phyloP scores from a whole-genome alignment of 2,113 vertebrate genomes.

The Tylochromis polylepis region DNA sequence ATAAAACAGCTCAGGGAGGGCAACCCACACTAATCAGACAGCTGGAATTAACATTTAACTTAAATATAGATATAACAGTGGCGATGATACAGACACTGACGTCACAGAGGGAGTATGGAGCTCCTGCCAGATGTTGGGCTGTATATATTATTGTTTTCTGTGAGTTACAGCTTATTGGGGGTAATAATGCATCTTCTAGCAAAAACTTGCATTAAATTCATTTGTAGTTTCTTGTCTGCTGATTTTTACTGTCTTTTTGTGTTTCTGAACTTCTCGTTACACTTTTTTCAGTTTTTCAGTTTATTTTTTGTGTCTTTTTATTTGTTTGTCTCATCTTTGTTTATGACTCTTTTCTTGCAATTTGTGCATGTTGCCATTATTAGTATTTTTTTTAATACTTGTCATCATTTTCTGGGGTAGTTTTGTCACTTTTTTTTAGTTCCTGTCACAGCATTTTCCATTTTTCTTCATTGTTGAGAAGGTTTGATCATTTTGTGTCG shows the following conservation, averaged over 20 bases:
- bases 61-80: background rate
- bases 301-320: background rate
- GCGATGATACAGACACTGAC: background rate
- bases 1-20: background rate
- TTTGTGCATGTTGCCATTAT: background rate
- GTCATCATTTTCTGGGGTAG: background rate
- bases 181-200: background rate
- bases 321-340: background rate
- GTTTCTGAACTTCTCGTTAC: background rate
- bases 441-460: background rate
- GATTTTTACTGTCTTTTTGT: background rate
- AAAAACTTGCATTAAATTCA: background rate
- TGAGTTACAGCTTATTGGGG: background rate
- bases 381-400: background rate
- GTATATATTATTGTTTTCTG: background rate
- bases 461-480: background rate
- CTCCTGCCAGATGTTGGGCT: background rate
- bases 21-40: background rate
- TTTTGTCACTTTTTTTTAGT: no score
- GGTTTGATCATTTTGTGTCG: no score
- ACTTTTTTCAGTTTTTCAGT: background rate
- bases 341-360: background rate
- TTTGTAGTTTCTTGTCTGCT: background rate
- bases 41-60: background rate
- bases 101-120: background rate